Conservation (phyloP, 2,888 invertebrate species). For the Callosobruchus maculatus region DNA sequence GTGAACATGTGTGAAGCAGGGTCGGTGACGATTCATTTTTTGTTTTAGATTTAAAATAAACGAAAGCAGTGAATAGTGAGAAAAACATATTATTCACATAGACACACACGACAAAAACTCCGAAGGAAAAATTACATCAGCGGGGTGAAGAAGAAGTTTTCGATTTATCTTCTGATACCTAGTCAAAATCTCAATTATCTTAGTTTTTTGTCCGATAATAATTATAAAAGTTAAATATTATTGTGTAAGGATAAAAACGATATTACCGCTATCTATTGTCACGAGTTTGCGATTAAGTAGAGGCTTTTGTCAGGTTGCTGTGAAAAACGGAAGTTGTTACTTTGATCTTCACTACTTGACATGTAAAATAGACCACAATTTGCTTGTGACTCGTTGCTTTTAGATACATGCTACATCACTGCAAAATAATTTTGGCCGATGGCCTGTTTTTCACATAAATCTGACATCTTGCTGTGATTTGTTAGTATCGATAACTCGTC, state of each 20-base stretch:
- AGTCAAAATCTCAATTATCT: conserved; percentile 20
- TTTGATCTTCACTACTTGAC: too few relatives aligned
- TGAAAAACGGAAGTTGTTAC: neutral
- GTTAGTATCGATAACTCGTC: too few relatives aligned
- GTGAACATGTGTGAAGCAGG: neutral
- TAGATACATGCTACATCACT: too few relatives aligned
- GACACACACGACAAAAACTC: conserved; percentile 30
- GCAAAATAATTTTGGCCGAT: too few relatives aligned
- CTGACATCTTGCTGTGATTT: too few relatives aligned
- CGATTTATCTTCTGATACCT: conserved; percentile 18
- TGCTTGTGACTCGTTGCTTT: too few relatives aligned
- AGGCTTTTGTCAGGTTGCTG: neutral
- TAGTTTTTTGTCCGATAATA: conserved; percentile 10
- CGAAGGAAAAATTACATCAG: conserved; percentile 11
- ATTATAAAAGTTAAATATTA: conserved; percentile 14
- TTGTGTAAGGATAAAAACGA: conserved; percentile 19
- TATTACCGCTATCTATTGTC: neutral
- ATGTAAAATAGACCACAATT: too few relatives aligned
- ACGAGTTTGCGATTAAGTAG: neutral
- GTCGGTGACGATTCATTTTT: neutral
- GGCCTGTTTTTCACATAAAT: too few relatives aligned
- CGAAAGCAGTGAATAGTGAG: conserved; percentile 19
- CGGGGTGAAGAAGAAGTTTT: conserved; percentile 25
- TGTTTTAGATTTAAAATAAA: conserved; percentile 23
- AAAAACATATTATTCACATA: neutral